Evolutionary conservation across 2,113 vertebrate genomes (phyloP), one percentile per base, ranked within the genome.

Genomic region (Nycticryphes semicollaris): DNA sequence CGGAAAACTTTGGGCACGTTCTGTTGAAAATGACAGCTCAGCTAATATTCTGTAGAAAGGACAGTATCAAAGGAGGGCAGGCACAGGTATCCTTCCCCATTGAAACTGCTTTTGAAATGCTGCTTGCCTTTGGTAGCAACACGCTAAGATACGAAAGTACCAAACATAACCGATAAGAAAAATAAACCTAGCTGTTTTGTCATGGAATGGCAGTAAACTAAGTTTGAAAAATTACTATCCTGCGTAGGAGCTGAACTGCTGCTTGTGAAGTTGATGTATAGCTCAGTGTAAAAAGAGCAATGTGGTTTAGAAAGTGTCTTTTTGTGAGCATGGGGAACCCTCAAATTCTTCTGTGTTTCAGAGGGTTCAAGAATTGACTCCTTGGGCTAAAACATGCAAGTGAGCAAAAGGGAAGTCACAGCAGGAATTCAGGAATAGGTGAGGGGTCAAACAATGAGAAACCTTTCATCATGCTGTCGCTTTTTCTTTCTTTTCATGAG

Each of bases 401-500:
- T 90, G 95, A 94, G 89, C 90, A 96, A 96, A 97, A 94, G 84
- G 74, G 54, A 93, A 94, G 78, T 82, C 84, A 3, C 95, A 95
- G 96, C 53, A 68, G 95, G 94, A 79, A 78, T 80, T 89, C 73
- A 54, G 81, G 35, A 68, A 28, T 88, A 95, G 94, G 95, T 93
- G 90, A 94, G 90, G 89, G 97, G 94, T 97, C 95, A 93, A 87
- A 85, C 73, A 94, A 73, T 87, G 96, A 90, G 94, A 96, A 93
- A 60, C 67, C 88, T 97, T 97, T 97, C 91, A 96, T 96, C 91
- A 66, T 10, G 70, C 93, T 97, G 94, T 95, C 96, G 95, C 90
- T 17, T 97, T 97, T 97, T 88, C 92, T 95, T 95, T 93, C 93
- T 89, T 72, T 95, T 59, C 60, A 22, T 72, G 93, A 92, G 92